Conservation (phyloP, 2,888 invertebrate species). For the Phortica okadai region DNA sequence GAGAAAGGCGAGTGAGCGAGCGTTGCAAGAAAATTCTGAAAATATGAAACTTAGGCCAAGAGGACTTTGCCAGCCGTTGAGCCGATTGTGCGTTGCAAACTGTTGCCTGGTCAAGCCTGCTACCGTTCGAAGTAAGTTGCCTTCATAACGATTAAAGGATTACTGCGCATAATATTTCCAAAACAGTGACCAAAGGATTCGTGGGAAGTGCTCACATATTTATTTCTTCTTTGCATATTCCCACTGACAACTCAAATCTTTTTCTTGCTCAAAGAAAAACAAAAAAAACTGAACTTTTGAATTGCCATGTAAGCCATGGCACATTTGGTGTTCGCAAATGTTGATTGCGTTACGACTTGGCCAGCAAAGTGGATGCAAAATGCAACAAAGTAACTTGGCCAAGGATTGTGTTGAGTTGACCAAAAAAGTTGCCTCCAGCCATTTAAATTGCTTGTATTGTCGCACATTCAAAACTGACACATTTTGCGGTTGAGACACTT, state of each 20-base stretch:
- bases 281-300: not conserved
- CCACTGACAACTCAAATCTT: not conserved
- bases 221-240: constrained; percentile 10
- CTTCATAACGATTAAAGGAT: constrained; percentile 61
- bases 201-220: constrained; percentile 12
- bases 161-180: constrained; percentile 66
- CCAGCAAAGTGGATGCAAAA: not conserved
- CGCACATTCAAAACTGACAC: constrained; percentile 11
- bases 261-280: not conserved
- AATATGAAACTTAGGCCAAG: constrained; percentile 39
- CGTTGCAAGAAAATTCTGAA: constrained; percentile 55
- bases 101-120: not conserved
- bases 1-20: constrained; percentile 28
- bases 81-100: constrained; percentile 10
- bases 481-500: constrained; percentile 26
- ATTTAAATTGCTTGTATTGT: constrained; percentile 18
- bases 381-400: constrained; percentile 21
- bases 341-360: not conserved
- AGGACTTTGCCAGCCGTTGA: constrained; percentile 41
- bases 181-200: constrained; percentile 49
- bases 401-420: not conserved
- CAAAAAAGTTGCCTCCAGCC: constrained; percentile 10
- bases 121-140: not conserved
- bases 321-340: not conserved
- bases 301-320: not conserved